Base-by-base conservation (phyloP, 2,113 vertebrate species). In the Sylvietta virens region DNA sequence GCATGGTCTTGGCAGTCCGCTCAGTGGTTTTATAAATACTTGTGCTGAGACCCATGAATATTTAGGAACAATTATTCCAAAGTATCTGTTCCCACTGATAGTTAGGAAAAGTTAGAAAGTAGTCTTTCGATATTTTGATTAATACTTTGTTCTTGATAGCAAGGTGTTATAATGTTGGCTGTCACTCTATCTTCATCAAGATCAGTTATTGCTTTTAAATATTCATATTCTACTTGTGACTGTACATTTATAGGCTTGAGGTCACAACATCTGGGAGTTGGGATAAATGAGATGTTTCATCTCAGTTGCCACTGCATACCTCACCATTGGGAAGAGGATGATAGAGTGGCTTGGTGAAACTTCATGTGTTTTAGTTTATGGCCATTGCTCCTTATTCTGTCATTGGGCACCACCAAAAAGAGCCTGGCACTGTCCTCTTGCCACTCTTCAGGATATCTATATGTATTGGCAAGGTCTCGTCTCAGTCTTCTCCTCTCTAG, bases 71-170 rank as follows among this genome's bases (percentile, higher is more conserved):
- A n/a, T 10, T 45, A 15, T 31, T 57, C 40, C 22, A n/a, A 74
- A 62, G 26, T 58, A 37, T 26, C 2, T 48, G 1, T 81, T 79
- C n/a, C 51, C 67, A 28, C n/a, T 18, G 39, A n/a, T 24, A 24
- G 7, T 58, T 64, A 77, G 8, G 6, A 71, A 66, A 70, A 20
- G 8, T 47, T 61, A 77, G n/a, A 56, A 90, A 16, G 15, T 11
- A 26, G 22, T 58, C 26, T 60, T 92, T 14, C 2, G 7, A 7
- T 21, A 40, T 20, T 60, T 78, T 0, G 0, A 12, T 16, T 64
- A 30, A 30, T 54, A 72, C 16, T 78, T 65, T 15, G 4, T 44
- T 71, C 31, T 81, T 57, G 51, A 35, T 33, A 62, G 13, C 10
- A 69, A 39, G 13, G 9, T 65, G 11, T 18, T 71, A 7, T 0